Base-by-base conservation (phyloP, 1,140 invertebrate species). In the Tetramorium simillimum region DNA sequence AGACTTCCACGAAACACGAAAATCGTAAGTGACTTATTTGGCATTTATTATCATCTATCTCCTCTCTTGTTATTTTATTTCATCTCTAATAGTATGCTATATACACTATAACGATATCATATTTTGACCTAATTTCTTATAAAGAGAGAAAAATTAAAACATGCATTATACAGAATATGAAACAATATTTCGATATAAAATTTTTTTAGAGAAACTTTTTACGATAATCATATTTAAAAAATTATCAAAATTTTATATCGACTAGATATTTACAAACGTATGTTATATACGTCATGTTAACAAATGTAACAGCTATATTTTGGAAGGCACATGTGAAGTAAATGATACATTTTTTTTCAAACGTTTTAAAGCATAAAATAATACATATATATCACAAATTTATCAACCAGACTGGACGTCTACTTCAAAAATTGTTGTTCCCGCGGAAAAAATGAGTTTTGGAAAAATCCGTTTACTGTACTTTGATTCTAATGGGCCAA, bases 401-500 rank as follows among this genome's bases (percentile, higher is more conserved):
- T 37, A 16, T 90, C 51, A 88, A 10, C 12, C 12, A 14, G 58
- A 70, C 33, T 88, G 86, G 16, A 33, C 62, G n/a, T 90, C 88
- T 43, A 93, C 69, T 78, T 93, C 92, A 60, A 80, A 91, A 56
- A 93, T 90, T 1, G 24, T 88, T 51, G 85, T 92, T n/a, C 90
- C 92, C 9, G 88, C 86, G 33, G 91, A 92, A 65, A 93, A 92
- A 10, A 90, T 90, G 10, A 93, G 85, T 37, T 90, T 93, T 1
- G 93, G 92, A 7, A 93, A 40, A 51, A n/a, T 60, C 69, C 81
- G 86, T 81, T 89, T 92, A 2, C 58, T 37, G 33, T 67, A 77
- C 49, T 86, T 92, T 6, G 84, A 58, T 9, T 76, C 63, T 2
- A 89, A 18, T 1, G 94, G 95, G 21, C 95, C 95, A 75, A 95